Evolutionary conservation across 2,797 vertebrate species (phyloP), one percentile per base, ranked within the genome.

Genomic region (Centroberyx gerrardi): DNA sequence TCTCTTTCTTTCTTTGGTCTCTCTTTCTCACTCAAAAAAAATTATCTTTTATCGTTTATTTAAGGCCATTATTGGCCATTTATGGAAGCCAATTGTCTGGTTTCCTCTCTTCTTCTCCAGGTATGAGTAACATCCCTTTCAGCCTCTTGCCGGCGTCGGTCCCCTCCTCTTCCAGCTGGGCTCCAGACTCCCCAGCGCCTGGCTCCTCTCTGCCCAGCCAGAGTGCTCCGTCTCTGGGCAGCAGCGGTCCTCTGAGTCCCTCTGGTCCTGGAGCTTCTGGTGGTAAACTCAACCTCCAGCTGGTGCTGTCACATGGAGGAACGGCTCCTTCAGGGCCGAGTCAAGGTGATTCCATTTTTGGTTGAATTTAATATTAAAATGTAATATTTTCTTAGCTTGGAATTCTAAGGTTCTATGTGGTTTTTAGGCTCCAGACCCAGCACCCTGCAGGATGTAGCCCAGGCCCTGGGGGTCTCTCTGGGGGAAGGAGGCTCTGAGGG

Each of bases 391-490:
- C 1, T 22, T 1, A 22, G 22, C 22, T 22, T 22, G 22, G 22
- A 22, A 22, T 22, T 36, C 5, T 28, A 36, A 22, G 22, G 22
- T 36, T 36, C 5, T 28, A 36, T 42, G 8, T 8, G 22, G 1
- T 1, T 22, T 22, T 22, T 22, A 22, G 22, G 55, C 14, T 62
- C 72, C 33, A 79, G 80, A 72, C 74, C 76, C 68, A 84, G 72
- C 77, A 86, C 72, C 53, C 72, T 90, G 66, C 65, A 78, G 69
- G 87, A 91, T 0, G 2, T 89, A 0, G 56, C 61, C 4, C 78
- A 83, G 60, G 73, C 66, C 12, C 17, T 87, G 65, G 78, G 66
- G 5, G 71, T 77, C 15, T 28, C 70, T 49, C 49, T 38, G 31
- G 18, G 27, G 38, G 68, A 72, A 0, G 74, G 17, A 62, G 80